These are phyloP conservation scores for Phrynosoma blainvillii DNA, from an alignment of 2,113 vertebrate genomes.

Conservation along the genomic window DNA sequence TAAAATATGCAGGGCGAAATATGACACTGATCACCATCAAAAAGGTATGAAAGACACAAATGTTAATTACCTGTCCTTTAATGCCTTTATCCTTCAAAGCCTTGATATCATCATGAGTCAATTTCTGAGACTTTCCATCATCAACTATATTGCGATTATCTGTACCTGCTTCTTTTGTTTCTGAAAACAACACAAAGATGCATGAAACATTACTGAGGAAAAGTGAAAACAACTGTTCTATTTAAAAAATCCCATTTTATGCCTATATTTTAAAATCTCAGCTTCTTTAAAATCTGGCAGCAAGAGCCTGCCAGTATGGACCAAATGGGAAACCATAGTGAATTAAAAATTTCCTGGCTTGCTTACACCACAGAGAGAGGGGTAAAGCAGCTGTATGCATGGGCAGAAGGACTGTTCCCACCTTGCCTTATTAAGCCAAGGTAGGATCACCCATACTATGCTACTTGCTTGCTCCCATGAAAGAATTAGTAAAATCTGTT, in stretches of 20 bases:
- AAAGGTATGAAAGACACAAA: not conserved
- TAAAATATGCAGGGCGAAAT: not conserved
- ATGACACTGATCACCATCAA: not conserved
- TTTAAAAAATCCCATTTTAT: not conserved
- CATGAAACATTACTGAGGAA: slow-evolving; percentile 24
- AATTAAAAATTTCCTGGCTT: not conserved
- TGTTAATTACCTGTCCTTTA: slow-evolving; percentile 89
- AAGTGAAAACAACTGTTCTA: not conserved
- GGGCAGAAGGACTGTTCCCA: too few relatives aligned
- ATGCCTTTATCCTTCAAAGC: slow-evolving; percentile 95
- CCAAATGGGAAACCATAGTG: not conserved
- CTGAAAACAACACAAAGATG: slow-evolving; percentile 74
- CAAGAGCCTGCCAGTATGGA: too few relatives aligned
- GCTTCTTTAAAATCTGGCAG: not conserved
- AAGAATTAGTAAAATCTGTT: too few relatives aligned
- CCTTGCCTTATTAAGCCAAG: not conserved
- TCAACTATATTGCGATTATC: slow-evolving; percentile 98
- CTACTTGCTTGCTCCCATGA: too few relatives aligned
- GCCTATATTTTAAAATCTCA: not conserved
- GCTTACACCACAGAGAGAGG: not conserved
- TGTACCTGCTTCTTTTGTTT: slow-evolving; percentile 90
- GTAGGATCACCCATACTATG: not conserved
- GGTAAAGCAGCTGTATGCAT: not conserved
- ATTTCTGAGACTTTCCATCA: slow-evolving; percentile 97
- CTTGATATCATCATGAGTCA: slow-evolving; percentile 97